These are phyloP conservation scores for Pseudotriccus pelzelni DNA, from an alignment of 2,797 vertebrate genomes.

Conservation along the genomic window DNA sequence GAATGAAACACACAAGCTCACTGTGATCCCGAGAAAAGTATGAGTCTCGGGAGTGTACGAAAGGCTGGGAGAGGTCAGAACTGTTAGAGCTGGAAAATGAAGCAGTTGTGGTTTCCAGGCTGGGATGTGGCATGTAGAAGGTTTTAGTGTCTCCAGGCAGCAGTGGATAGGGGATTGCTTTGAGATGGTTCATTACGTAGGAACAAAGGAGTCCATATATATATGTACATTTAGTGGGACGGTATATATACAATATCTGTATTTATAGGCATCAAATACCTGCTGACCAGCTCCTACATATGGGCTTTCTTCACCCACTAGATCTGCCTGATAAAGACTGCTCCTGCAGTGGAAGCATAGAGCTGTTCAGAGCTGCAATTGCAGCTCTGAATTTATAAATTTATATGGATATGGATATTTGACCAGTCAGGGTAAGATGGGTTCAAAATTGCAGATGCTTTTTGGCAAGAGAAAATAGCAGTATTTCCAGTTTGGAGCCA, in stretches of 20 bases:
- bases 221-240: background rate
- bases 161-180: background rate
- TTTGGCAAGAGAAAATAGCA: background rate
- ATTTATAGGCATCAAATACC: background rate
- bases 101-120: conserved; percentile 4
- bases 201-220: background rate
- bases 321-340: background rate
- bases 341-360: background rate
- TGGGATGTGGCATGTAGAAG: background rate
- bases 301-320: background rate
- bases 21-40: background rate
- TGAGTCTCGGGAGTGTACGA: background rate
- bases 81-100: background rate
- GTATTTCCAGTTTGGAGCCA: background rate
- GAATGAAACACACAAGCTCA: conserved; percentile 21
- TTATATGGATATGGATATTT: background rate
- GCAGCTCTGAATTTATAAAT: background rate
- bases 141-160: background rate
- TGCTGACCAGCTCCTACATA: background rate
- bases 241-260: background rate
- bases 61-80: conserved; percentile 57
- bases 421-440: background rate
- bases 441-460: background rate
- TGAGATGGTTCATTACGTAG: background rate
- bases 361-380: background rate